Conservation (phyloP, 2,113 vertebrate species). For the Hippocampus mohnikei region DNA sequence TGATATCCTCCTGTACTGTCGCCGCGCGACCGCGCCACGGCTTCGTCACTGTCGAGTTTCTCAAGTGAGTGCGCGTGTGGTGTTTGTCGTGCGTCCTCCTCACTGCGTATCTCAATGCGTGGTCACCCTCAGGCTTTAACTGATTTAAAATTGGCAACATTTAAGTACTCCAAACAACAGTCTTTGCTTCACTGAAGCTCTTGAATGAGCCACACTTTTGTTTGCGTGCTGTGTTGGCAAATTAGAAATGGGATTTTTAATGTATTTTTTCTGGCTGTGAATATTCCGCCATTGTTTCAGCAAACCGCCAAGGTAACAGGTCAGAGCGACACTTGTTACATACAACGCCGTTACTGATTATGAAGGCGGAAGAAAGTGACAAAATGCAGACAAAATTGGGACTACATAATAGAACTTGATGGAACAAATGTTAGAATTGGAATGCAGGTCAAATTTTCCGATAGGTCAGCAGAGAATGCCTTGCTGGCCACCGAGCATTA, state of each 20-base stretch:
- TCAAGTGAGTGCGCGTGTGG: constrained; percentile 13
- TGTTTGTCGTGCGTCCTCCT: not conserved
- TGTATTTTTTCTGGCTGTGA: no score
- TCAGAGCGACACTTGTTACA: no score
- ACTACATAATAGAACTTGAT: no score
- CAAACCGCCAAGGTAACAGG: no score
- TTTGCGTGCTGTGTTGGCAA: constrained; percentile 1
- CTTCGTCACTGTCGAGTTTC: constrained; percentile 27
- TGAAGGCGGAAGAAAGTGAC: no score
- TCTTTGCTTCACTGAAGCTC: not conserved
- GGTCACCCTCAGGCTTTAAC: constrained; percentile 38
- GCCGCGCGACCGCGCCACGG: constrained; percentile 18
- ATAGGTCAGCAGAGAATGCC: not conserved
- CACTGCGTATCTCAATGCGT: not conserved
- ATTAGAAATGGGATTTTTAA: no score
- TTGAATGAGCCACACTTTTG: constrained; percentile 17
- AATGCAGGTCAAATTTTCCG: no score
- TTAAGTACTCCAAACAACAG: constrained; percentile 6
- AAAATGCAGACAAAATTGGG: no score
- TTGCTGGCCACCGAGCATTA: not conserved
- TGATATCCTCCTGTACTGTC: constrained; percentile 40
- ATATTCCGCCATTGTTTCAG: no score
- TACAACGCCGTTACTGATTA: no score
- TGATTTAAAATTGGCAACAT: constrained; percentile 48
- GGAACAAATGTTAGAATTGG: no score